phyloP scores from a whole-genome alignment of 2,888 invertebrate species.

The Thymelicus sylvestris region DNA sequence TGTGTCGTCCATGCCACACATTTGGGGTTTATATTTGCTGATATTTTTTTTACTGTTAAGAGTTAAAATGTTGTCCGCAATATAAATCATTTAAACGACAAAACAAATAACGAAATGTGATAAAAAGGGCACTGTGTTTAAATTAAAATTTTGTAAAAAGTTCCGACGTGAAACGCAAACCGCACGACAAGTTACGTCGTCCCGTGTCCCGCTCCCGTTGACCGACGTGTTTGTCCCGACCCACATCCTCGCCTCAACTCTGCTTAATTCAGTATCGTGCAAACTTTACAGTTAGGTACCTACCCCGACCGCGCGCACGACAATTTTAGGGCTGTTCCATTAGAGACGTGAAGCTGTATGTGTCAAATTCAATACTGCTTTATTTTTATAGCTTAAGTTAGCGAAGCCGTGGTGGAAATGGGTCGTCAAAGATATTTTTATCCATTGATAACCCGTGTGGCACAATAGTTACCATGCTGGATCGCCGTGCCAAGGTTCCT shows the following conservation, averaged over 20 bases:
- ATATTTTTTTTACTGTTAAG: too few species aligned
- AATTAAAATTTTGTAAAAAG: conserved; percentile 22
- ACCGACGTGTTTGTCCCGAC: conserved; percentile 20
- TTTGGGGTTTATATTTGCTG: too few species aligned
- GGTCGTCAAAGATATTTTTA: too few species aligned
- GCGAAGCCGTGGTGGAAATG: too few species aligned
- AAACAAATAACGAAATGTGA: conserved; percentile 1
- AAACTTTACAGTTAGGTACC: background rate
- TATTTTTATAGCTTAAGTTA: too few species aligned
- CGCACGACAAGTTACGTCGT: conserved; percentile 11
- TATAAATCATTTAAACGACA: too few species aligned
- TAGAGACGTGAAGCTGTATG: background rate
- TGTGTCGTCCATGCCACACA: too few species aligned
- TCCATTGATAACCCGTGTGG: too few species aligned
- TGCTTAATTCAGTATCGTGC: conserved; percentile 9
- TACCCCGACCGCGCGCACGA: conserved; percentile 8
- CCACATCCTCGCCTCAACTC: conserved; percentile 5
- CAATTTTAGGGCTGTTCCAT: conserved; percentile 1
- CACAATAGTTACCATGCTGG: too few species aligned
- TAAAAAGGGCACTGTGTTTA: conserved; percentile 10
- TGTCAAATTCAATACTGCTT: too few species aligned
- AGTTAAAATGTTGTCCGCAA: too few species aligned
- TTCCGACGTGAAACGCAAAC: conserved; percentile 10
- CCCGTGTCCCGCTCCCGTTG: background rate
- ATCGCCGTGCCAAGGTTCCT: too few species aligned